Conservation (phyloP, 2,888 invertebrate genomes). For the Cosmopolites sordidus region DNA sequence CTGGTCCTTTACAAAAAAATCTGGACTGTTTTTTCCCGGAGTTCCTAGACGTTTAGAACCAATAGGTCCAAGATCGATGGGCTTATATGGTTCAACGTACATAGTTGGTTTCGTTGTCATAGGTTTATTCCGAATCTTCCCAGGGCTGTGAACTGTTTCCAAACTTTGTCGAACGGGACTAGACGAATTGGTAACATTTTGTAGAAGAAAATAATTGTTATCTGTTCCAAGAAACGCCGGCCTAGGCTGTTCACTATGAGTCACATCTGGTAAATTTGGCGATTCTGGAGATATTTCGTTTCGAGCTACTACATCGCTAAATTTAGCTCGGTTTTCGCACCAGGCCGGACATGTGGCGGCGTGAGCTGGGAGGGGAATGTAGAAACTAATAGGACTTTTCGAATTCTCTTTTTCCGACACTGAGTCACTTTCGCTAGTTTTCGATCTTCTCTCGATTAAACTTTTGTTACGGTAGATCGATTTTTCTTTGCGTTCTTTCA, state of each 20-base stretch:
- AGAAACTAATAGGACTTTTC: conserved; percentile 29
- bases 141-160: conserved; percentile 6
- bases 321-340: conserved; percentile 56
- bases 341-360: conserved; percentile 45
- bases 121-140: conserved; percentile 20
- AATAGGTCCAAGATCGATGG: conserved; percentile 49
- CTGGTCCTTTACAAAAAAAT: conserved; percentile 16
- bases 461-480: conserved; percentile 27
- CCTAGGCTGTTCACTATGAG: conserved; percentile 22
- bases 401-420: conserved; percentile 23
- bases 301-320: conserved; percentile 59
- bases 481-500: conserved; percentile 41
- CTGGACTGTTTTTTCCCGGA: conserved; percentile 22
- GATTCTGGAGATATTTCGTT: conserved; percentile 40
- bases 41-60: conserved; percentile 44
- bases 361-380: conserved; percentile 34
- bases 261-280: conserved; percentile 26
- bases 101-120: conserved; percentile 40
- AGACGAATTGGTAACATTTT: conserved; percentile 1
- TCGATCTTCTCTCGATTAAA: conserved; percentile 16
- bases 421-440: conserved; percentile 25
- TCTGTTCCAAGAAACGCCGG: conserved; percentile 1
- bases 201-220: conserved; percentile 1
- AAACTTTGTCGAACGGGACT: not conserved
- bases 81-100: conserved; percentile 45